phyloP scores from a whole-genome alignment of 1,140 invertebrate species.

The Medauroidea extradentata region DNA sequence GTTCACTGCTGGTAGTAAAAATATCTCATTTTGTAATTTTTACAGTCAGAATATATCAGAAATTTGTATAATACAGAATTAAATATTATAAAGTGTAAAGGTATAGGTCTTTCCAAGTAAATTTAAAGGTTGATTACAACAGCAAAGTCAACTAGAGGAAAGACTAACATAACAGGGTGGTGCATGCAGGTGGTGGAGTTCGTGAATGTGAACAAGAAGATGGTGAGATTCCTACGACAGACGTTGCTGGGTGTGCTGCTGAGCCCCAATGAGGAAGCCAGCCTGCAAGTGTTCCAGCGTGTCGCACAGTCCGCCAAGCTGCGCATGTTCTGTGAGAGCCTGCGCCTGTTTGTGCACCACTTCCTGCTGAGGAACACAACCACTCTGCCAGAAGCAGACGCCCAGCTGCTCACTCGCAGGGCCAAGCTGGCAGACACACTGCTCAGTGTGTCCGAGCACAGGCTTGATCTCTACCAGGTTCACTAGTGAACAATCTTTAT shows the following conservation, averaged over 20 bases:
- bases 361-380: conserved; percentile 62
- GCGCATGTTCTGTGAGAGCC: conserved; percentile 66
- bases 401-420: background rate
- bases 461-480: no score
- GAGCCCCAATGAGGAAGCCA: conserved; percentile 51
- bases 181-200: conserved; percentile 70
- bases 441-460: background rate
- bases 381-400: conserved; percentile 23
- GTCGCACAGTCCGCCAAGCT: conserved; percentile 62
- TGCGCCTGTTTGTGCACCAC: conserved; percentile 73
- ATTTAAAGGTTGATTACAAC: no score
- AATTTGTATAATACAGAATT: no score
- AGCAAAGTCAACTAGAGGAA: no score
- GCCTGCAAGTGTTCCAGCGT: conserved; percentile 60
- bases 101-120: no score
- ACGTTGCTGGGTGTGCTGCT: conserved; percentile 66
- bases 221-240: conserved; percentile 64
- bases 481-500: no score
- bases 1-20: no score
- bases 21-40: no score
- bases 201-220: conserved; percentile 66
- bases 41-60: no score
- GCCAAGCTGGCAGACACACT: conserved; percentile 2
- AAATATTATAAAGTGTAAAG: no score
- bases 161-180: no score